Conservation (phyloP, 2,888 invertebrate species). For the Nomada ferruginata region DNA sequence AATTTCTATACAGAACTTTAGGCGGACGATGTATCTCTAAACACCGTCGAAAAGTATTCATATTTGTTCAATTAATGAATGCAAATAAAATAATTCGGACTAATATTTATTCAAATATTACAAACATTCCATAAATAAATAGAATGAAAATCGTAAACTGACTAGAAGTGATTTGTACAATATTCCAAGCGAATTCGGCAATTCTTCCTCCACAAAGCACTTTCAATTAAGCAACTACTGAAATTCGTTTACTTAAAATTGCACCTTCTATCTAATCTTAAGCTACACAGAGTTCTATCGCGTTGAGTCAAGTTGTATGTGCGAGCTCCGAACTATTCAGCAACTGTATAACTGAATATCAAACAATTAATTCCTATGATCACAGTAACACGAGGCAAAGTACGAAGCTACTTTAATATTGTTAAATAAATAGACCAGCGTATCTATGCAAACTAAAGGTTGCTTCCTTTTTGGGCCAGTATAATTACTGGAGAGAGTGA, state of each 20-base stretch:
- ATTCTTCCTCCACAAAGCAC: not conserved
- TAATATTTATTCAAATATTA: not conserved
- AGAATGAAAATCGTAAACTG: not conserved
- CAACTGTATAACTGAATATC: slow-evolving; percentile 18
- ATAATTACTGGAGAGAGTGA: not conserved
- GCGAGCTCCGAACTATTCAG: slow-evolving; percentile 6
- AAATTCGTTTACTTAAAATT: slow-evolving; percentile 3
- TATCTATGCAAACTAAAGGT: not conserved
- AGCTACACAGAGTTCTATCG: not conserved
- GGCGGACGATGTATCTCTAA: not conserved
- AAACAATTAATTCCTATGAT: slow-evolving; percentile 21
- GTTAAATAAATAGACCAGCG: not conserved
- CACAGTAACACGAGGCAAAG: slow-evolving; percentile 15
- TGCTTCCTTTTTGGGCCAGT: not conserved
- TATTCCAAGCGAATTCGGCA: not conserved
- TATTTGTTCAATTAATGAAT: not conserved
- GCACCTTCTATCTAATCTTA: slow-evolving; percentile 14
- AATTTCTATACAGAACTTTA: not conserved
- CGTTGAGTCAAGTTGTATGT: not conserved
- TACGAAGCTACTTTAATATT: not conserved
- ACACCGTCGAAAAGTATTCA: not conserved
- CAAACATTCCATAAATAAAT: not conserved
- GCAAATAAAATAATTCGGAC: not conserved
- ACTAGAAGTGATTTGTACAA: slow-evolving; percentile 1
- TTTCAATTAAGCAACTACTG: not conserved